Percentiles rank a stretch among this genome's conserved stretches.
Conservation (phyloP, 2,797 vertebrate genomes). For the Meda fulgida region DNA sequence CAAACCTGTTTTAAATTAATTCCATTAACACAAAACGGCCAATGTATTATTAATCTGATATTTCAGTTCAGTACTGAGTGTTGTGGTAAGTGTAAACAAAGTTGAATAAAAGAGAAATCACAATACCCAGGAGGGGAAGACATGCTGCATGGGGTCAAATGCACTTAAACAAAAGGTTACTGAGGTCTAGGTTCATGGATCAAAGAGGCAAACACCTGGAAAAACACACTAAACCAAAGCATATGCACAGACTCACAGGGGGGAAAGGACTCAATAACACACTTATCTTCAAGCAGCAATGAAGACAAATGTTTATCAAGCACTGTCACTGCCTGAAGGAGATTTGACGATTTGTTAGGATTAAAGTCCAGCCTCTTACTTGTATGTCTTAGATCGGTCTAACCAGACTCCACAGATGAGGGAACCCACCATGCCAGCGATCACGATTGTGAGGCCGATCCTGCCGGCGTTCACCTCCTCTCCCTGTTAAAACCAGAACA, state of each 20-base stretch:
- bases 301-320: conserved; percentile 2
- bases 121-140: neutral
- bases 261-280: neutral
- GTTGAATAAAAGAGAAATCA: neutral
- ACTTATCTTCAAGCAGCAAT: neutral
- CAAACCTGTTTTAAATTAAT: neutral
- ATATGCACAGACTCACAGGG: neutral
- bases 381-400: conserved; percentile 96
- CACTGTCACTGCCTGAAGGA: neutral
- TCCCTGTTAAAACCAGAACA: conserved; percentile 73
- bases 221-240: conserved; percentile 34
- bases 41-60: neutral
- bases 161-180: conserved; percentile 16
- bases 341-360: neutral
- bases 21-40: neutral
- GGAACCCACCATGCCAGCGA: conserved; percentile 91
- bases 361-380: conserved; percentile 79
- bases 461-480: conserved; percentile 95
- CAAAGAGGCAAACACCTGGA: conserved; percentile 19
- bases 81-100: too few relatives aligned
- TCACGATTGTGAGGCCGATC: conserved; percentile 92
- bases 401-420: conserved; percentile 94
- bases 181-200: neutral
- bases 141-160: neutral
- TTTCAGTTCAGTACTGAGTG: neutral